Evolutionary conservation across 2,113 vertebrate genomes (phyloP), one percentile per base, ranked within the genome.

Genomic region (Ceyx cyanopectus): DNA sequence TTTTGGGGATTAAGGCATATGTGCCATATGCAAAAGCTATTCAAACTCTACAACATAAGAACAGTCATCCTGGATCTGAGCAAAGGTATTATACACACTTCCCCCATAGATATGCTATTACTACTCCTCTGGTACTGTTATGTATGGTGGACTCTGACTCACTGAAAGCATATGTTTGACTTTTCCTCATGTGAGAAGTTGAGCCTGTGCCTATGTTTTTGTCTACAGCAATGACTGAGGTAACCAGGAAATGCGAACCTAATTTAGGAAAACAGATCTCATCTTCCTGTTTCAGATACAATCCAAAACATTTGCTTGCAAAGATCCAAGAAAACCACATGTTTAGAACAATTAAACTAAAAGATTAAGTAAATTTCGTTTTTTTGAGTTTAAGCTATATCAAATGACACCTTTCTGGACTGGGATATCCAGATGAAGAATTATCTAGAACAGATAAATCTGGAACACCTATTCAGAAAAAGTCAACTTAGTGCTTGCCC

Each of bases 61-160:
- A 94, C 89, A 91, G 85, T 87, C 85, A 80, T 89, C 76, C 87
- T 90, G 92, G 68, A 87, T 91, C 82, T 87, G 93, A 92, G 93
- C 93, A 95, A 85, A 93, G 81, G 78, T 66, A 92, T 77, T 80
- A 89, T 62, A 86, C 62, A 91, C 92, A 80, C 90, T 92, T 95
- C 87, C 93, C 67, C 87, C 90, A 83, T 40, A 77, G 87, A 80
- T 43, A 50, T 30, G 76, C 79, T 91, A 83, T 93, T 91, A 60
- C 94, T 91, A 87, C 93, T 89, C 68, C 93, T 89, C 68, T 72
- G 41, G 87, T 37, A 6, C 75, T 66, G 82, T 40, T 90, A 85
- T 7, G 24, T 32, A 30, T 2, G 12, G 79, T 63, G 94, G 94
- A 53, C 81, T 87, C 91, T 94, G 94, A 93, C 85, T 94, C 92